Evolutionary conservation across 2,888 invertebrate species (phyloP), one percentile per base, ranked within the genome.

Genomic region (Clunio marinus): DNA sequence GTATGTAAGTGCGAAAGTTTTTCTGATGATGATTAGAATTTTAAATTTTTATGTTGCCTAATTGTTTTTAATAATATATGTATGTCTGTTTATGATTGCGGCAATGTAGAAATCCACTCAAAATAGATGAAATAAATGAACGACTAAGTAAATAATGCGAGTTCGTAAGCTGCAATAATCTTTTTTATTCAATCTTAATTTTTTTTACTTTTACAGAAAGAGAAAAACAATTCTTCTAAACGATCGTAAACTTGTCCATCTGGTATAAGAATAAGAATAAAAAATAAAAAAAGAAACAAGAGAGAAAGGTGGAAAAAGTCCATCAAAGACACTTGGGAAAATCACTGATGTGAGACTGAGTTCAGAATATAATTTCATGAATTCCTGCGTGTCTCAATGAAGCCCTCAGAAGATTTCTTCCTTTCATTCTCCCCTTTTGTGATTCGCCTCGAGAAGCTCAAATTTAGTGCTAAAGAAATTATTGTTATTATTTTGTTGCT

Each of bases 241-340:
- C 10, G 41, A 41, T 51, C 20, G 22, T 20, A 51, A 51, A 51
- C 22, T 22, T 51, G 5, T 51, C 51, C 51, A 51, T 13, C 51
- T 51, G 51, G 17, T 8, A 22, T 8, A n/a, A 3, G 17, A 3
- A 51, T 7, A 15, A 41, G 41, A 15, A 15, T 3, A 41, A 10
- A 15, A 41, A 41, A n/a, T n/a, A n/a, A n/a, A n/a, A n/a, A n/a
- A n/a, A n/a, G n/a, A n/a, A n/a, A n/a, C n/a, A n/a, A n/a, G n/a
- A n/a, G n/a, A n/a, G n/a, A n/a, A n/a, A n/a, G n/a, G n/a, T n/a
- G n/a, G n/a, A n/a, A n/a, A n/a, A n/a, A n/a, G n/a, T n/a, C n/a
- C n/a, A n/a, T n/a, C 41, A 15, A n/a, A n/a, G 41, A 41, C n/a
- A 51, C 51, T 51, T 51, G 51, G 63, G 63, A 65, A 65, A 65